Conservation (phyloP, 2,797 vertebrate genomes). For the Fundulus diaphanus region DNA sequence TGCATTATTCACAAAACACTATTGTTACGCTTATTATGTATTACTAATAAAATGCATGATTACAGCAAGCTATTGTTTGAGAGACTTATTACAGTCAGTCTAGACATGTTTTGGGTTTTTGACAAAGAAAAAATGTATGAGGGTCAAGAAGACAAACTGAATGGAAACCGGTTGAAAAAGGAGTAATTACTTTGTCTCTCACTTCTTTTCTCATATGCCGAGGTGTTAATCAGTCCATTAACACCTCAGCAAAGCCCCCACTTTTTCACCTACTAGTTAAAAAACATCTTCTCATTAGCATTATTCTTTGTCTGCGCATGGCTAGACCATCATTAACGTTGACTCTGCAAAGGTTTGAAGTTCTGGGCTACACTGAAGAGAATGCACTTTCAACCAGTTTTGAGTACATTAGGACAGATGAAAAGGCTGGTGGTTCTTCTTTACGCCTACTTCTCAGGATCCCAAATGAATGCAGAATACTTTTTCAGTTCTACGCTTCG, state of each 20-base stretch:
- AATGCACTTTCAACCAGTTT: too few relatives aligned
- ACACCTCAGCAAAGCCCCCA: constrained; percentile 41
- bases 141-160: constrained; percentile 31
- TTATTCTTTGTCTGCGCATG: constrained; percentile 6
- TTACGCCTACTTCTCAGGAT: too few relatives aligned
- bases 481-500: too few relatives aligned
- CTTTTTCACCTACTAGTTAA: constrained; percentile 39
- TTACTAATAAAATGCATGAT: background rate
- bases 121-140: constrained; percentile 11
- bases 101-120: constrained; percentile 1
- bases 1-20: constrained; percentile 2
- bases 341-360: background rate
- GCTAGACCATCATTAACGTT: background rate
- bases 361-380: too few relatives aligned
- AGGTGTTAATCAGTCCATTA: constrained; percentile 68
- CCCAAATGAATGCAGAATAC: too few relatives aligned
- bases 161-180: constrained; percentile 55
- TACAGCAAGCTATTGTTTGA: background rate
- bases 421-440: too few relatives aligned
- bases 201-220: constrained; percentile 31
- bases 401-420: too few relatives aligned
- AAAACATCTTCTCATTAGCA: constrained; percentile 38
- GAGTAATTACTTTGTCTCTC: constrained; percentile 56
- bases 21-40: background rate
- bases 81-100: background rate